Evolutionary conservation across 2,888 invertebrate species (phyloP), one percentile per base, ranked within the genome.

Genomic region (Scotopteryx bipunctaria): DNA sequence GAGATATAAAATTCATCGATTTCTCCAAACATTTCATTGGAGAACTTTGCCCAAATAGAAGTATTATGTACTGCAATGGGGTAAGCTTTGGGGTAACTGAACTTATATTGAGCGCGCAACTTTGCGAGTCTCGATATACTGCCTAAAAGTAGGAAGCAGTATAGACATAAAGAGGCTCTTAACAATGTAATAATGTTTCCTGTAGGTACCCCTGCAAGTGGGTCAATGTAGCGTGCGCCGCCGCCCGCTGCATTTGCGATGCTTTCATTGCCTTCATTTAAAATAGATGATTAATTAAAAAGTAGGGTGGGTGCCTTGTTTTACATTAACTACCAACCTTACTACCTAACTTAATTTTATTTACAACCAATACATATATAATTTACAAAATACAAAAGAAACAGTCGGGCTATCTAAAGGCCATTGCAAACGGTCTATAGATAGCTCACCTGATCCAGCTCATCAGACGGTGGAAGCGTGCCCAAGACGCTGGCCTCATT

Each of bases 1-100:
- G 71, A 76, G 77, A 84, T 83, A 85, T 80, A 85, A 83, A 84
- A 86, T 86, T 85, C 83, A 86, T 84, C 71, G 83, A 80, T 83
- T 80, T 75, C 70, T 70, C 69, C 68, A 71, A 82, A 77, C 67
- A 70, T 75, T 69, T 55, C 52, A 55, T 51, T 23, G 32, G 46
- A 40, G 48, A 62, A 56, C 61, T 60, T 62, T 58, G 19, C 33
- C 32, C 35, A 32, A 11, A 21, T 14, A 23, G 27, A 23, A 21
- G 27, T 27, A 19, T 13, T 16, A 17, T 48, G 31, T 31, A 43
- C 5, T 21, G 23, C 19, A 25, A 51, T 51, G 40, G 25, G 35
- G 31, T 52, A 25, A 49, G 37, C n/a, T 38, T 47, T 48, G 3
- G 15, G 11, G 21, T 29, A 36, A 9, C 27, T n/a, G 41, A 36